A percentile compares a stretch with the other conserved stretches of the same genome.
phyloP scores from a whole-genome alignment of 2,888 invertebrate genomes.

The Drosophila meridionalis region DNA sequence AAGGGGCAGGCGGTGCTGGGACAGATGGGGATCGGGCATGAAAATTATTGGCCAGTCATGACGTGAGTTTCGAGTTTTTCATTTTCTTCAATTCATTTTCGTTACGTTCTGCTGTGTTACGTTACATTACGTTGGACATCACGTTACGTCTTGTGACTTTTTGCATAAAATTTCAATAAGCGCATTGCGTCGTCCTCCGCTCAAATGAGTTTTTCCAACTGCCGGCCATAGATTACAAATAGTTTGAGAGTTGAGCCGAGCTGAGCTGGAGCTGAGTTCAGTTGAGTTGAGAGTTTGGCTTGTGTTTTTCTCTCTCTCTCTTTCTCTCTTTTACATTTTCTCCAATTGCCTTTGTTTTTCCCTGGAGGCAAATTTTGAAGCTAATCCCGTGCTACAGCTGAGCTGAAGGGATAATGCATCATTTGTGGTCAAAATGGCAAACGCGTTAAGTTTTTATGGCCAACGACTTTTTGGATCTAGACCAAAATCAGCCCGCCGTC shows the following conservation, averaged over 20 bases:
- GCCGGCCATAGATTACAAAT: slow-evolving; percentile 58
- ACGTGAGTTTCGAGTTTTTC: slow-evolving; percentile 64
- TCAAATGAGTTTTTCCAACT: slow-evolving; percentile 64
- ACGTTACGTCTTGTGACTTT: slow-evolving; percentile 38
- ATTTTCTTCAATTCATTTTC: slow-evolving; percentile 41
- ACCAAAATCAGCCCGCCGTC: slow-evolving; percentile 59
- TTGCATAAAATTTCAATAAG: slow-evolving; percentile 79
- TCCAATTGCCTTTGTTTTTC: slow-evolving; percentile 20
- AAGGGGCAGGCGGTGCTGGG: not conserved
- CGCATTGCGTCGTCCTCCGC: slow-evolving; percentile 11
- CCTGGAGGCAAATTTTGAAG: slow-evolving; percentile 68
- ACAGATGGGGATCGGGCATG: slow-evolving; percentile 38
- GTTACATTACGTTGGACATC: slow-evolving; percentile 34
- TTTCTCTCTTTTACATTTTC: not conserved
- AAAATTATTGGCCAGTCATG: slow-evolving; percentile 81
- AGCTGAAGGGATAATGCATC: slow-evolving; percentile 68
- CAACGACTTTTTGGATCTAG: slow-evolving; percentile 77
- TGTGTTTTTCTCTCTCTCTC: too few relatives aligned
- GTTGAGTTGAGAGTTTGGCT: slow-evolving; percentile 8
- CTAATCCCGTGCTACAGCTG: slow-evolving; percentile 60
- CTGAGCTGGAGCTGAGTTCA: slow-evolving; percentile 1
- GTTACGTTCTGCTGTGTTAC: slow-evolving; percentile 36
- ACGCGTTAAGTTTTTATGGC: slow-evolving; percentile 80
- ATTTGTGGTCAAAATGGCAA: slow-evolving; percentile 81
- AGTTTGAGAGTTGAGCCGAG: slow-evolving; percentile 33